Evolutionary conservation across 2,113 vertebrate genomes (phyloP), one percentile per base, ranked within the genome.

Genomic region (Thermophis baileyi): DNA sequence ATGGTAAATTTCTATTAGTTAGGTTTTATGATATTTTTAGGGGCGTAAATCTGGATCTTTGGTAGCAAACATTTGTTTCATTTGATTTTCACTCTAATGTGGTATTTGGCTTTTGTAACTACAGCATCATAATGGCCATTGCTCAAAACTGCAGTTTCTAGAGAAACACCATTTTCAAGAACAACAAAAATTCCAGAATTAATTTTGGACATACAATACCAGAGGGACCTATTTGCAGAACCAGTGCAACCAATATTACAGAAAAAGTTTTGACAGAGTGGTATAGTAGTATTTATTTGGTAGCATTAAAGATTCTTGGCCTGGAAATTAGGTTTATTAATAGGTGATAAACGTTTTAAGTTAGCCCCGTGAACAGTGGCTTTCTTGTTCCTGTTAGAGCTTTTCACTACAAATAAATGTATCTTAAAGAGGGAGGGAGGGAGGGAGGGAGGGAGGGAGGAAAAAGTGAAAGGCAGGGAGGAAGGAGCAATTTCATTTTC

Each of bases 161-260:
- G 12, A 89, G 0, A 1, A n/a, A 92, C 94, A 81, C 22, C 91
- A 89, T 92, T 93, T 88, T n/a, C 16, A 60, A 85, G 88, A 85
- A 91, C 55, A n/a, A 30, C 87, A 44, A 93, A 96, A 93, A 87
- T 74, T 35, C 74, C 24, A n/a, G 57, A 16, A 44, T 88, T 94
- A 91, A 63, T 95, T 95, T 93, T 47, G 92, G 50, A 92, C 94
- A 94, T 92, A 93, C 57, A 91, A 51, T 95, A 92, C 89, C 89
- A 16, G 16, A 91, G 74, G 2, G 5, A 91, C 91, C n/a, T 87
- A 90, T 51, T 63, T 35, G 87, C 47, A 88, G 4, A 74, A 91
- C 1, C 20, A 81, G 27, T 87, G 74, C 87, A 93, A 95, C 1
- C 4, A 93, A 92, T 60, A 2, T 85, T 57, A 20, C n/a, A 92